Evolutionary conservation across 2,888 invertebrate genomes (phyloP).

Genomic region (Hydrotaea diabolus): DNA sequence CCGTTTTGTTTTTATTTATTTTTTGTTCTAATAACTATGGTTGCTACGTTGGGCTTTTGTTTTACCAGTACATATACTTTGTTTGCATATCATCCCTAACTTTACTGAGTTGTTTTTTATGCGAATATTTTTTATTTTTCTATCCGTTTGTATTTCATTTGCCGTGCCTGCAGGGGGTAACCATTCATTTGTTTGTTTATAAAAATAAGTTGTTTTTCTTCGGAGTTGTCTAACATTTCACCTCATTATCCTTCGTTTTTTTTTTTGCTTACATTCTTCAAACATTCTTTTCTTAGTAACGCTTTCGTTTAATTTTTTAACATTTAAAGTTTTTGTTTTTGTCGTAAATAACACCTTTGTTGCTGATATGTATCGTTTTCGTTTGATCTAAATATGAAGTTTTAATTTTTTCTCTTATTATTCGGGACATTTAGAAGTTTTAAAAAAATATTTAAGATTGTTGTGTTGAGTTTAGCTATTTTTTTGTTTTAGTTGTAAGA

Average conservation of each 20-base stretch:
- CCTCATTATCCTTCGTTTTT: constrained; percentile 16
- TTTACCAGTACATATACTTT: no score
- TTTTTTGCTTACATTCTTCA: neutral
- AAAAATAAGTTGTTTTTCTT: constrained; percentile 52
- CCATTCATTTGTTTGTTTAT: constrained; percentile 53
- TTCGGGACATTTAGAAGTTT: constrained; percentile 64
- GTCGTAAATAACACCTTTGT: constrained; percentile 14
- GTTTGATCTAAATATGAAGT: constrained; percentile 43
- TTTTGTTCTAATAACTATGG: constrained; percentile 31
- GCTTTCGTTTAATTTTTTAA: constrained; percentile 15
- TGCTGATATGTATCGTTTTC: constrained; percentile 62
- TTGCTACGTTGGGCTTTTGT: constrained; percentile 58
- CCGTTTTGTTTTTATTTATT: constrained; percentile 44
- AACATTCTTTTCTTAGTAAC: no score
- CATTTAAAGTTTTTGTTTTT: neutral
- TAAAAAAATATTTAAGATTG: constrained; percentile 3
- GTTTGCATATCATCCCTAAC: neutral
- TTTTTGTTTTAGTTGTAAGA: constrained; percentile 32
- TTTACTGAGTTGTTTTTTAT: constrained; percentile 26
- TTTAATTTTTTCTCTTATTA: constrained; percentile 36
- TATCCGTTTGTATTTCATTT: neutral
- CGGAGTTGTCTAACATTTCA: constrained; percentile 5
- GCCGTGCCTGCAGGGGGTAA: constrained; percentile 22
- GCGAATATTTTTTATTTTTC: no score
- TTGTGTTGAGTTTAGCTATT: neutral